Percentiles rank a stretch among this genome's conserved stretches.
Conservation (phyloP, 2,113 vertebrate genomes). For the Tyrannus savana region DNA sequence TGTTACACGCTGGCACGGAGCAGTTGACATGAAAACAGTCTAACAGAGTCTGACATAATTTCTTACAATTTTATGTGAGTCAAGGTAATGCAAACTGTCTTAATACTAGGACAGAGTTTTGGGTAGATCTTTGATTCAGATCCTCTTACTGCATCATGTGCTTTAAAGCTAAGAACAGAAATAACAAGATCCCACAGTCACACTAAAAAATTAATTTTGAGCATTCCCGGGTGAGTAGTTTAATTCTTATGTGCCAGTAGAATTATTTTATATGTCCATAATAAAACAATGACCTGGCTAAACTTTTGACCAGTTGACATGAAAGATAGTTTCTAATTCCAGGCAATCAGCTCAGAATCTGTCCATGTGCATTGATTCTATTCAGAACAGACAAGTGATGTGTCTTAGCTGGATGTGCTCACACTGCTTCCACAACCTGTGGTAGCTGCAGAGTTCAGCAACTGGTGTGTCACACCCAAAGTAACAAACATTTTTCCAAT, state of each 20-base stretch:
- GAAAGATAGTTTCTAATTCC: neutral
- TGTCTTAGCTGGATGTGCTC: neutral
- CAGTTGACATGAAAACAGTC: neutral
- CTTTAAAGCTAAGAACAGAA: neutral
- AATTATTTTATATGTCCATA: neutral
- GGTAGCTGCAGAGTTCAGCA: too few relatives aligned
- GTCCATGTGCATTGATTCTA: neutral
- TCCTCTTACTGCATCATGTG: neutral
- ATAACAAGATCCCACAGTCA: neutral
- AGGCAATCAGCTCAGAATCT: neutral
- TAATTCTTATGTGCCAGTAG: neutral
- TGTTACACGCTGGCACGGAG: neutral
- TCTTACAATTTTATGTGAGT: neutral
- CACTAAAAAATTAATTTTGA: neutral
- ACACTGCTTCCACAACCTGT: accelerated
- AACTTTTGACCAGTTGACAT: neutral
- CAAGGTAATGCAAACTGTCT: neutral
- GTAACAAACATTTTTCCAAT: neutral
- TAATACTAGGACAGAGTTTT: neutral
- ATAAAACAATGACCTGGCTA: neutral
- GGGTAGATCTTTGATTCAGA: neutral
- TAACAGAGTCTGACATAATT: neutral
- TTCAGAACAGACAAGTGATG: neutral
- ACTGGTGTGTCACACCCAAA: neutral
- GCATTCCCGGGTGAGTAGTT: neutral